phyloP scores from a whole-genome alignment of 2,113 vertebrate species.

The Nestor notabilis region DNA sequence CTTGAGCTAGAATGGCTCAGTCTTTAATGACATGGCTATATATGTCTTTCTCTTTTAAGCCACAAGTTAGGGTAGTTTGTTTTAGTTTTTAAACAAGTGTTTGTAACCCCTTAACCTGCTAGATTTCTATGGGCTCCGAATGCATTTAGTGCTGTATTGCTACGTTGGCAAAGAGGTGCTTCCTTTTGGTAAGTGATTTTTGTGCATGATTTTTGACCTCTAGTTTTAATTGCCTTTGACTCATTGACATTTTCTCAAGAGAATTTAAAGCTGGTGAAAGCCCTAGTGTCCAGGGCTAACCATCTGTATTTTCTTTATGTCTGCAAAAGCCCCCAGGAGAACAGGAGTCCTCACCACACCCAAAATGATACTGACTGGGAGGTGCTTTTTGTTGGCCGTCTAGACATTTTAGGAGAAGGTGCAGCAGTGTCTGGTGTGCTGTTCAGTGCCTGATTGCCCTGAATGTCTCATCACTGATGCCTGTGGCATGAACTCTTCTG shows the following conservation, averaged over 20 bases:
- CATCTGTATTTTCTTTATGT: neutral
- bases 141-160: neutral
- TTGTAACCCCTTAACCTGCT: neutral
- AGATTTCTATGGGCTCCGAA: neutral
- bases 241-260: neutral
- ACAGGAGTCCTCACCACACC: neutral
- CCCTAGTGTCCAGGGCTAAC: neutral
- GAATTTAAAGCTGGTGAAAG: neutral
- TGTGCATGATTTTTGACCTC: neutral
- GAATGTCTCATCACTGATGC: neutral
- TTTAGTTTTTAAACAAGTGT: neutral
- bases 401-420: neutral
- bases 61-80: fast-evolving
- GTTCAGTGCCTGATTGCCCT: neutral
- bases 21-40: neutral
- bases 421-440: neutral
- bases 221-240: neutral
- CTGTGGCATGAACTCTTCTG: neutral
- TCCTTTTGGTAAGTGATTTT: neutral
- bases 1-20: neutral
- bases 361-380: neutral
- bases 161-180: neutral
- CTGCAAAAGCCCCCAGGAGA: neutral
- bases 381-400: neutral
- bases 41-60: neutral